These are phyloP conservation scores for Malurus leucopterus DNA, from an alignment of 2,797 vertebrate species.

Conservation along the genomic window DNA sequence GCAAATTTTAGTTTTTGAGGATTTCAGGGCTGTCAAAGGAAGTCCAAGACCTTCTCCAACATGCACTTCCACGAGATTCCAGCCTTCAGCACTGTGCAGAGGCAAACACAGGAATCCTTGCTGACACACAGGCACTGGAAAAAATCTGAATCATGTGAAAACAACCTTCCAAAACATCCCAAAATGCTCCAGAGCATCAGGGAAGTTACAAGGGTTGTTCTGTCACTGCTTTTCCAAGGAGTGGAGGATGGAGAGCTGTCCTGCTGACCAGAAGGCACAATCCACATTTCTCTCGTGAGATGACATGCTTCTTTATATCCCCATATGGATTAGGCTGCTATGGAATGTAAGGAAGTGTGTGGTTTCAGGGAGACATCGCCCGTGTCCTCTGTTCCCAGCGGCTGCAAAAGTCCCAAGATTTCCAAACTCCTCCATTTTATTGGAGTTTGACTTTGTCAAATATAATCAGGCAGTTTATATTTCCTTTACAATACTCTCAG, in stretches of 20 bases:
- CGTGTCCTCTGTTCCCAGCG: not conserved
- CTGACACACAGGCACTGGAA: not conserved
- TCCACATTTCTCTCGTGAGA: conserved; percentile 70
- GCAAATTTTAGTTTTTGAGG: not conserved
- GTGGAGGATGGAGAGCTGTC: not conserved
- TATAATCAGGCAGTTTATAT: not conserved
- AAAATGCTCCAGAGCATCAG: not conserved
- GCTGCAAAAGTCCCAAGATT: not conserved
- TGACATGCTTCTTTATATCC: conserved; percentile 99
- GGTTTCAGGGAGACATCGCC: conserved; percentile 80
- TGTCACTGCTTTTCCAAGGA: not conserved
- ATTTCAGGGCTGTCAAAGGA: not conserved
- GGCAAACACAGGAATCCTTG: not conserved
- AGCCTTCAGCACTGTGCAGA: not conserved
- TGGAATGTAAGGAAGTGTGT: conserved; percentile 99
- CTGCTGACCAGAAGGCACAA: not conserved
- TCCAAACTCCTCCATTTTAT: not conserved
- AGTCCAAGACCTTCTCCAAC: not conserved
- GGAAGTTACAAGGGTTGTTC: not conserved
- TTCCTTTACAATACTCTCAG: not conserved
- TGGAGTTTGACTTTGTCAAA: not conserved
- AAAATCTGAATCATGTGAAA: not conserved
- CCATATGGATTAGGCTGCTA: conserved; percentile 94
- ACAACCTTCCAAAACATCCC: not conserved
- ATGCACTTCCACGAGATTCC: not conserved